Percentiles rank a stretch among this genome's conserved stretches.
These are phyloP conservation scores for Suricata suricatta DNA, from an alignment of 2,113 vertebrate genomes.

Conservation along the genomic window DNA sequence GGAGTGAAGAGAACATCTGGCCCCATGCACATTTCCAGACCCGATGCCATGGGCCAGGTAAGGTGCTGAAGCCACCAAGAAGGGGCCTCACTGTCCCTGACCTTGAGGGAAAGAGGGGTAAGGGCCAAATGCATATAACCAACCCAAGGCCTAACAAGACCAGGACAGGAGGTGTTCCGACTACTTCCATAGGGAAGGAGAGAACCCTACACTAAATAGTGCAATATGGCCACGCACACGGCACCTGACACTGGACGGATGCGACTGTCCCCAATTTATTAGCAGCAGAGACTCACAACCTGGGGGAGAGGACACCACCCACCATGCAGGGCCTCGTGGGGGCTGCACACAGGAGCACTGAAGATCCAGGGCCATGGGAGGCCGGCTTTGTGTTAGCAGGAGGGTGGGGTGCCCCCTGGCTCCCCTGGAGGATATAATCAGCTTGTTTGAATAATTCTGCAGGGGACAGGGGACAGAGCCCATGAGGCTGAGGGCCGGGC, in stretches of 20 bases:
- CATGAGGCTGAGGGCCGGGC: rapidly evolving
- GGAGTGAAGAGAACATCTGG: neutral
- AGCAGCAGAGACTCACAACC: neutral
- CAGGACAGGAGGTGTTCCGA: neutral
- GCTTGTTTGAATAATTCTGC: neutral
- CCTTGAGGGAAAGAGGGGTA: neutral
- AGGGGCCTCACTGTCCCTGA: neutral
- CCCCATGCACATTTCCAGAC: neutral
- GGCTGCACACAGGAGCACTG: neutral
- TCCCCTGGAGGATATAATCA: neutral
- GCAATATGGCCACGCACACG: rapidly evolving
- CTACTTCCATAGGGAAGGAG: rapidly evolving
- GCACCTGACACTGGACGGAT: rapidly evolving
- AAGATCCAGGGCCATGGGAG: neutral
- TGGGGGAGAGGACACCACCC: neutral
- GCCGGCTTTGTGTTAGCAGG: neutral
- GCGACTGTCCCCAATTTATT: neutral
- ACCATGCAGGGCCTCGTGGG: neutral
- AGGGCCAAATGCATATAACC: neutral
- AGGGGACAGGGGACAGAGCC: neutral
- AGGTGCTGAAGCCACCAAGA: neutral
- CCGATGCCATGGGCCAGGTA: neutral
- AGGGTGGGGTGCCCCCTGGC: neutral
- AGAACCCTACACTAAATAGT: neutral
- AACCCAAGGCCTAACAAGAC: neutral